Percentiles rank a stretch among this genome's conserved stretches.
These are phyloP conservation scores for Enteromius afrohamiltoni DNA, from an alignment of 2,797 vertebrate genomes.

Conservation along the genomic window DNA sequence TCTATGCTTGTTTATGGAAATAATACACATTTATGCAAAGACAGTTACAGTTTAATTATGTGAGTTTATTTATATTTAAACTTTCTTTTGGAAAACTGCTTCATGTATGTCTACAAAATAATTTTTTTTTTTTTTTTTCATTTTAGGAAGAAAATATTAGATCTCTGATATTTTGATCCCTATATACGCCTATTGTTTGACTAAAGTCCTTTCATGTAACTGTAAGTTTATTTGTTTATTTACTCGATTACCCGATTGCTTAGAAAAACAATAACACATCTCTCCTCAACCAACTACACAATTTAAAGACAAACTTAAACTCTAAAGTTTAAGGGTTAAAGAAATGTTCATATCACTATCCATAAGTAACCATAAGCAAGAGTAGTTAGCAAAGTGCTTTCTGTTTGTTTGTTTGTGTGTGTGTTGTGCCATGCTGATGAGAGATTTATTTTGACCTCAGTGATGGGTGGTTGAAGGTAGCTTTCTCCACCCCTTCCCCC, in stretches of 20 bases:
- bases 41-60: background rate
- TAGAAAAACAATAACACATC: background rate
- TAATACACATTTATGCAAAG: background rate
- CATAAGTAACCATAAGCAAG: background rate
- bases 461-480: background rate
- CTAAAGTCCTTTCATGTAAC: background rate
- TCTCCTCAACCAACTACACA: background rate
- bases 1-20: background rate
- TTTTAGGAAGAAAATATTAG: background rate
- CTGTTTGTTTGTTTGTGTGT: slow-evolving; percentile 15
- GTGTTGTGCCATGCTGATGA: background rate
- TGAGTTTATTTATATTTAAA: background rate
- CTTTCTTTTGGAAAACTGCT: background rate
- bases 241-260: background rate
- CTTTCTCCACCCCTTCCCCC: background rate
- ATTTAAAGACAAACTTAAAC: background rate
- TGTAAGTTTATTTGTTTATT: background rate
- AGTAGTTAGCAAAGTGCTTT: background rate
- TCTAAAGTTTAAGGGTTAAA: background rate
- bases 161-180: background rate
- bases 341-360: background rate
- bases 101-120: background rate
- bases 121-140: background rate
- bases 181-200: background rate
- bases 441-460: background rate